These are phyloP conservation scores for Lasaia peninsularis DNA, from an alignment of 1,140 invertebrate genomes.

Conservation along the genomic window DNA sequence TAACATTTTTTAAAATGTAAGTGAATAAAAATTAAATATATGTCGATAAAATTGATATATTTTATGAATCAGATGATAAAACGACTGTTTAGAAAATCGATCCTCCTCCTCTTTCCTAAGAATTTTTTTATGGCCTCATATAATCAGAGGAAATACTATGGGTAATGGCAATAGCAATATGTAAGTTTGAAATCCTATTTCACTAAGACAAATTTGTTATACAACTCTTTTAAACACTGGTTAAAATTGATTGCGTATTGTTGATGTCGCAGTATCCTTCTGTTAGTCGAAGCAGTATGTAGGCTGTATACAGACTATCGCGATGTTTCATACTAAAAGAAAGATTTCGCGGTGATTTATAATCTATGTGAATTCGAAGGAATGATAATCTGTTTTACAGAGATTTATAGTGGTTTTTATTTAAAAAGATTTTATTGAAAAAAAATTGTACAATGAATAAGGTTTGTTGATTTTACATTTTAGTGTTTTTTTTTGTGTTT, in stretches of 20 bases:
- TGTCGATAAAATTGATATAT: no score
- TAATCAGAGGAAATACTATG: neutral
- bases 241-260: conserved; percentile 11
- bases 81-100: no score
- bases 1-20: no score
- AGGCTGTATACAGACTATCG: no score
- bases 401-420: neutral
- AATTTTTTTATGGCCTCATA: no score
- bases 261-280: neutral
- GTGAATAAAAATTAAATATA: no score
- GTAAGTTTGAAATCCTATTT: neutral
- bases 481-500: neutral
- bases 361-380: neutral
- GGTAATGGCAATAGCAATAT: neutral
- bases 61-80: no score
- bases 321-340: neutral
- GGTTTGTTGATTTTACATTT: neutral
- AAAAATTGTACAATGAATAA: neutral
- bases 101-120: no score
- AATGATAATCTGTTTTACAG: neutral
- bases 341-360: neutral
- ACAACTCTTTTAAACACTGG: neutral
- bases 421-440: neutral
- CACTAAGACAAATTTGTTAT: neutral
- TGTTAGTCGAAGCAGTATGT: neutral